Base-by-base conservation (phyloP, 2,113 vertebrate genomes). In the Gavialis gangeticus region DNA sequence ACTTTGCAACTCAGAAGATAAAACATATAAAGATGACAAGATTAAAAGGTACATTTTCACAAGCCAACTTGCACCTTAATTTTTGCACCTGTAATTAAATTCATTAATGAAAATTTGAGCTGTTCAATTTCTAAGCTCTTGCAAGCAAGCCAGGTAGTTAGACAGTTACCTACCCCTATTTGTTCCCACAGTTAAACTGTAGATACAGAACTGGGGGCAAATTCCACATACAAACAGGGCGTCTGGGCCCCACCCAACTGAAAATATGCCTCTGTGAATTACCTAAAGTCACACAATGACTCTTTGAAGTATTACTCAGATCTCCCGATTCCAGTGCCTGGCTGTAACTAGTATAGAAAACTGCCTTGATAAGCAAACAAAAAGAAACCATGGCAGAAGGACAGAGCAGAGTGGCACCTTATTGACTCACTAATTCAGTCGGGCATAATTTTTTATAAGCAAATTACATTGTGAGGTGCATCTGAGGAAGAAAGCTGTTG, bases 171-270 rank as follows among this genome's bases (percentile, higher is more conserved):
- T 62, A 46, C 25, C 46, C 13, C 12, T 56, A 34, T 30, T 78
- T 75, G 21, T 59, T 71, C 71, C 34, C 4, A 4, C 25, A 84
- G 27, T 3, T 78, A 58, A 5, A 55, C 16, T 2, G 11, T 10
- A 0, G 0, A 75, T 22, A 62, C 55, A 66, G 84, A 77, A 67
- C 1, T 59, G 37, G n/a, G 16, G 58, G 3, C 21, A 83, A 82
- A 85, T 75, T 22, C 28, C 59, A 84, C 1, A 77, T 58, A 21
- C 8, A 64, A 18, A 8, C 0, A n/a, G 15, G 0, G 2, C 6
- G 0, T 0, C 21, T 85, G 82, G 84, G 14, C 3, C 78, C 85
- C 79, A 25, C 16, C 34, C 27, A 11, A 10, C 28, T 3, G 4
- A 77, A 55, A 60, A 64, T 62, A 73, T 5, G 6, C 17, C 63